Evolutionary conservation across 2,888 invertebrate genomes (phyloP), one percentile per base, ranked within the genome.

Genomic region (Imbricaverruca yamaguchii): DNA sequence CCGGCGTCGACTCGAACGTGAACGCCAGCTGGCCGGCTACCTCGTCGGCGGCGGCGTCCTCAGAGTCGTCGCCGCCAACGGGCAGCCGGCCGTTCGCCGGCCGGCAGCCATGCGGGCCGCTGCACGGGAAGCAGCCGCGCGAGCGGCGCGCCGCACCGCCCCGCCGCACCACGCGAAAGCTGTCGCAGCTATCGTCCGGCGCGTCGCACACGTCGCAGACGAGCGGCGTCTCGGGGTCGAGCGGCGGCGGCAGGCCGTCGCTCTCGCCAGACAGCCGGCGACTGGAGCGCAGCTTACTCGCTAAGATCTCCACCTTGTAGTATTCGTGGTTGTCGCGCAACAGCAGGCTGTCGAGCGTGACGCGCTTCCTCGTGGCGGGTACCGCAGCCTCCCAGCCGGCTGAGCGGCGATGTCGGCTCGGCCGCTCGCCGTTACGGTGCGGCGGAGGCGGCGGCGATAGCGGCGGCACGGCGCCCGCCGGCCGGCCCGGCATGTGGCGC

Each of bases 181-280:
- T 74, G 21, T 74, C 74, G 53, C 74, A 74, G 74, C 74, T 74
- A 23, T 74, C 74, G 13, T 74, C 74, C 7, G 74, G 74, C 0
- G 21, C 74, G 7, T 74, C 74, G 21, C 23, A 53, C 9, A 57
- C 57, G 57, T 57, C 57, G 57, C 57, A 57, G 10, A 57, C 57
- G 10, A 57, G 57, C 53, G 74, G 53, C 6, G 18, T 9, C 13
- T 74, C 53, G 13, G 39, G 53, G 53, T 53, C 74, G 18, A 55
- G 55, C 7, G 9, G 21, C 74, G 74, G 74, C 18, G 39, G 74
- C n/a, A n/a, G n/a, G 15, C 55, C 74, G 11, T 74, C 74, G 21
- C 74, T 74, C 21, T 74, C 74, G 53, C 74, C 74, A 53, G 74
- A 74, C 53, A 74, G 74, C 10, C 74, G 74, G 53, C 74, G 74